Evolutionary conservation across 2,888 invertebrate species (phyloP).

Genomic region (Sminthurinus aureus): DNA sequence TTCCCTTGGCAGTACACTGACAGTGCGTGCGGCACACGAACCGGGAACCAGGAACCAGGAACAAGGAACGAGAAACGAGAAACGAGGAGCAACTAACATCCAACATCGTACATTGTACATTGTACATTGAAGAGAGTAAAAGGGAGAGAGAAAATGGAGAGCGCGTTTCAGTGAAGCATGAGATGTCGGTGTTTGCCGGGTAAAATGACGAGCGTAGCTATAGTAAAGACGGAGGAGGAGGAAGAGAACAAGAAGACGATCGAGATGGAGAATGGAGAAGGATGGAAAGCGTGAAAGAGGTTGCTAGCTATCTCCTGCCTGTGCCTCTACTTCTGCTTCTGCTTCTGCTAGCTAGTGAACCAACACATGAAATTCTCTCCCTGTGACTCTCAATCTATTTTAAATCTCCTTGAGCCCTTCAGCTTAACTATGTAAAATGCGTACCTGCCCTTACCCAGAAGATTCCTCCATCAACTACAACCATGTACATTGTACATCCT

Average conservation of each 20-base stretch:
- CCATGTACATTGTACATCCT: too few species aligned
- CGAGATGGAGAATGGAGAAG: too few species aligned
- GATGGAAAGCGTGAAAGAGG: too few species aligned
- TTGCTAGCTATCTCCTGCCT: too few species aligned
- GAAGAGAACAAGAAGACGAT: background rate
- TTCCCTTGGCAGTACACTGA: background rate
- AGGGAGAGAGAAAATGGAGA: background rate
- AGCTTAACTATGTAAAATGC: conserved; percentile 1
- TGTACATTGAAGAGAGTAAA: background rate
- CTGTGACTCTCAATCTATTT: conserved; percentile 22
- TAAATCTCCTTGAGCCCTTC: conserved; percentile 15
- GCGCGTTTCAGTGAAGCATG: background rate
- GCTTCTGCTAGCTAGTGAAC: background rate
- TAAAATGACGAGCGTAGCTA: conserved; percentile 14
- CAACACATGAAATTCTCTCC: conserved; percentile 11
- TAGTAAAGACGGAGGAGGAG: background rate
- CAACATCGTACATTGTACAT: too few species aligned
- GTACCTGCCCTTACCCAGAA: conserved; percentile 12
- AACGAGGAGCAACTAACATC: too few species aligned
- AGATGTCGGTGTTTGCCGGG: conserved; percentile 4
- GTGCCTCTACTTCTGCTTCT: too few species aligned
- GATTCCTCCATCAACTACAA: too few species aligned
- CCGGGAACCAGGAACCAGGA: background rate
- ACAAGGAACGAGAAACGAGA: too few species aligned
- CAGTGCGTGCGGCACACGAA: background rate